Conservation (phyloP, 2,797 vertebrate genomes). For the Danionella dracula region DNA sequence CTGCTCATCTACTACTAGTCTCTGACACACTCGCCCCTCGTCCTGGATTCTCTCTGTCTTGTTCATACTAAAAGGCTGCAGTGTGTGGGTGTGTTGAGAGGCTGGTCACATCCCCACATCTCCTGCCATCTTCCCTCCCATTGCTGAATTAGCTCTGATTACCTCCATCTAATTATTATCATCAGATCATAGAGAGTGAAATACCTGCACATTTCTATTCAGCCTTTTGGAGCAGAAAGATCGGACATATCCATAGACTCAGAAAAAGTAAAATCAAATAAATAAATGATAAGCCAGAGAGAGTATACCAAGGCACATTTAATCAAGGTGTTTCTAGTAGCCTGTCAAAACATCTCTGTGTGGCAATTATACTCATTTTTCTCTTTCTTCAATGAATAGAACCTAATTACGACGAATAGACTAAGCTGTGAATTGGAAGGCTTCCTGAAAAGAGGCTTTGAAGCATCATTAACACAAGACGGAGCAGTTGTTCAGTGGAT, state of each 20-base stretch:
- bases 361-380: slow-evolving; percentile 36
- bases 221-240: slow-evolving; percentile 31
- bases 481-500: slow-evolving; percentile 10
- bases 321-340: slow-evolving; percentile 30
- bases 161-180: slow-evolving; percentile 52
- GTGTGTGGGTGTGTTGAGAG: slow-evolving; percentile 71
- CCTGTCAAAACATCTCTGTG: slow-evolving; percentile 38
- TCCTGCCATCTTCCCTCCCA: slow-evolving; percentile 55
- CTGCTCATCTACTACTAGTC: slow-evolving; percentile 7
- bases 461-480: slow-evolving; percentile 34
- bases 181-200: slow-evolving; percentile 48
- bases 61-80: slow-evolving; percentile 71
- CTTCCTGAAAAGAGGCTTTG: slow-evolving; percentile 30
- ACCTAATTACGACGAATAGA: slow-evolving; percentile 32
- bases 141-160: slow-evolving; percentile 49
- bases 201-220: slow-evolving; percentile 38
- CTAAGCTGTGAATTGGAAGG: slow-evolving; percentile 20
- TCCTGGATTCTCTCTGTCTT: slow-evolving; percentile 30
- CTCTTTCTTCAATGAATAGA: slow-evolving; percentile 31
- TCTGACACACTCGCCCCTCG: slow-evolving; percentile 4
- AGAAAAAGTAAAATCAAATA: not conserved
- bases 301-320: slow-evolving; percentile 20
- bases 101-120: slow-evolving; percentile 70
- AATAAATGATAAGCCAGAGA: slow-evolving; percentile 1
- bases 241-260: slow-evolving; percentile 26